phyloP scores from a whole-genome alignment of 2,888 invertebrate species.

The Agrilus biguttatus region DNA sequence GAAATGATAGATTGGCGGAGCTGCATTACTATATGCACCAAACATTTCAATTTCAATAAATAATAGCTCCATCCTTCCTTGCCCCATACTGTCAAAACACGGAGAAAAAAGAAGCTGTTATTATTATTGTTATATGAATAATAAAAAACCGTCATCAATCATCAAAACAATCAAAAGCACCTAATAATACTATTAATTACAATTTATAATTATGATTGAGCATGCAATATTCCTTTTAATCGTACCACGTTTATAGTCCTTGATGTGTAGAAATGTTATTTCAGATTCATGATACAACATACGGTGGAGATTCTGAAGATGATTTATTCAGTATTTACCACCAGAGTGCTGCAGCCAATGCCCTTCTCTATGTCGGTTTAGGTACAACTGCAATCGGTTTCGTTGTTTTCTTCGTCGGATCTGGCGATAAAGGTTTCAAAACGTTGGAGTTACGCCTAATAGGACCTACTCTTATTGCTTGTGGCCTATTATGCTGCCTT shows the following conservation, averaged over 20 bases:
- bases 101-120: no score
- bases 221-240: no score
- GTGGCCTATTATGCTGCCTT: conserved; percentile 70
- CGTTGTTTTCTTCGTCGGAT: conserved; percentile 79
- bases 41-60: no score
- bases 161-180: no score
- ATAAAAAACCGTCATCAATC: no score
- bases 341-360: conserved; percentile 70
- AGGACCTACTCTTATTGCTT: conserved; percentile 56
- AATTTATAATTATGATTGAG: no score
- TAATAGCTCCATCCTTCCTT: no score
- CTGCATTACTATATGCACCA: no score
- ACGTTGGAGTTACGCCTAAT: conserved; percentile 74
- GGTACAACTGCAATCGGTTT: conserved; percentile 71
- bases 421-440: conserved; percentile 78
- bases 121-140: no score
- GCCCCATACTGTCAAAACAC: no score
- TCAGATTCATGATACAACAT: conserved; percentile 77
- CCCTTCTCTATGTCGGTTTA: conserved; percentile 73
- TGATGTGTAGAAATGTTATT: conserved; percentile 8
- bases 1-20: no score
- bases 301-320: conserved; percentile 51
- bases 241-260: neutral
- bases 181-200: no score
- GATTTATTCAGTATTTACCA: conserved; percentile 51